Conservation (phyloP, 2,888 invertebrate genomes). For the Venusia cambrica region DNA sequence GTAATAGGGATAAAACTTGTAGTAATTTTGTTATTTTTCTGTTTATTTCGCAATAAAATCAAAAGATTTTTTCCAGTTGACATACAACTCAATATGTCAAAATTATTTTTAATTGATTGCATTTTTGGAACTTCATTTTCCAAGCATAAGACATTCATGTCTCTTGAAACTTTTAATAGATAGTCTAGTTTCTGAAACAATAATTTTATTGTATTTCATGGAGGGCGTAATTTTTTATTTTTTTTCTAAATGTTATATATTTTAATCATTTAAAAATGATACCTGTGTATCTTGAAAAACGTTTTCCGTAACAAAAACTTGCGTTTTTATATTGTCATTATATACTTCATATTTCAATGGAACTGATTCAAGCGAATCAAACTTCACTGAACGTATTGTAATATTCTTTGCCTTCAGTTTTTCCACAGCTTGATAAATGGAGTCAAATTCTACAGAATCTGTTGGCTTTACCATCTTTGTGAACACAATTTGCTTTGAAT, state of each 20-base stretch:
- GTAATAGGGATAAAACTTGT: constrained; percentile 33
- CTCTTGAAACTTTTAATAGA: constrained; percentile 21
- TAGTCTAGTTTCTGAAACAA: constrained; percentile 13
- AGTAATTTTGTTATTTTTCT: neutral
- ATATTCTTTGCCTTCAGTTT: neutral
- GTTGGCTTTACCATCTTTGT: constrained; percentile 19
- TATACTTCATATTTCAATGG: neutral
- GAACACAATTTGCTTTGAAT: constrained; percentile 16
- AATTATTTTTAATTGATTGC: constrained; percentile 26
- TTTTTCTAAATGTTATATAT: too few species aligned
- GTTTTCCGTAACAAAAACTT: constrained; percentile 39
- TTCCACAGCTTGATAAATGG: constrained; percentile 8
- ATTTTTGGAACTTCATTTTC: constrained; percentile 36
- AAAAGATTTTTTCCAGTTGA: constrained; percentile 12
- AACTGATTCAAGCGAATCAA: neutral
- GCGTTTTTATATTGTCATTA: constrained; percentile 23
- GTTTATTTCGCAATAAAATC: constrained; percentile 24
- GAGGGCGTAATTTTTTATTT: too few species aligned
- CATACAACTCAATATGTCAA: constrained; percentile 17
- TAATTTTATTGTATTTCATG: neutral
- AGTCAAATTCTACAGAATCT: constrained; percentile 5
- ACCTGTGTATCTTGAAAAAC: constrained; percentile 40
- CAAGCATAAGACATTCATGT: constrained; percentile 41
- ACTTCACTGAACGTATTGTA: constrained; percentile 1
- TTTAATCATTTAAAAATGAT: constrained; percentile 8